phyloP scores from a whole-genome alignment of 2,113 vertebrate genomes.

The Larimichthys polyactis region DNA sequence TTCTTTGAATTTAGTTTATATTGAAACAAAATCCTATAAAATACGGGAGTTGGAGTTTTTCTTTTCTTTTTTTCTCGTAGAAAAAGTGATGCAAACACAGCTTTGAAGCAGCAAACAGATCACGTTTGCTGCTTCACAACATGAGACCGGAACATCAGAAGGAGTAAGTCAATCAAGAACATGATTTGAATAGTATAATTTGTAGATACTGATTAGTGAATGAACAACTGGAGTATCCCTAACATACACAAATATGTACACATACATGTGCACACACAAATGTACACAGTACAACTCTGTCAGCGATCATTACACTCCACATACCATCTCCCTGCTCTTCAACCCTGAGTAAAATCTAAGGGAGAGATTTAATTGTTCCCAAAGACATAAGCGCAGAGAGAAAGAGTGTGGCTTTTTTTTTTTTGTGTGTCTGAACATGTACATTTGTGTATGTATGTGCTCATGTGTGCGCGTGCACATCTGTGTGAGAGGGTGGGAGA shows the following conservation, averaged over 20 bases:
- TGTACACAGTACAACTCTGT: constrained; percentile 61
- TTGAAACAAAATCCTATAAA: constrained; percentile 60
- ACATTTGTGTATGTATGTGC: constrained; percentile 35
- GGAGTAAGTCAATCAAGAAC: constrained; percentile 36
- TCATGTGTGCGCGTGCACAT: constrained; percentile 17
- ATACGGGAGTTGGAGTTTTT: constrained; percentile 31
- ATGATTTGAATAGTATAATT: constrained; percentile 33
- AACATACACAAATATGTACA: constrained; percentile 49
- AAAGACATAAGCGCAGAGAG: constrained; percentile 81
- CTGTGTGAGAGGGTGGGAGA: constrained; percentile 11
- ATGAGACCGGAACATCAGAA: constrained; percentile 10
- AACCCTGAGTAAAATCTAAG: constrained; percentile 88
- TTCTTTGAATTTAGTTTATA: constrained; percentile 55
- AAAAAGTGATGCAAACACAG: constrained; percentile 55
- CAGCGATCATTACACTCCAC: constrained; percentile 63
- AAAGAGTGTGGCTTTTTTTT: constrained; percentile 64
- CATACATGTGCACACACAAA: constrained; percentile 56
- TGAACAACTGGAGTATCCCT: constrained; percentile 51
- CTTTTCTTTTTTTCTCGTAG: constrained; percentile 43
- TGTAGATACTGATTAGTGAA: constrained; percentile 24
- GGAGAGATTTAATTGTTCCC: constrained; percentile 80
- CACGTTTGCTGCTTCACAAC: constrained; percentile 48
- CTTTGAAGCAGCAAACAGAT: constrained; percentile 43
- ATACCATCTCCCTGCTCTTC: constrained; percentile 82
- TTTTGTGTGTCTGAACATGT: constrained; percentile 42